Percentiles rank a stretch among this genome's conserved stretches.
Conservation (phyloP, 2,113 vertebrate species). For the Dicentrarchus labrax region DNA sequence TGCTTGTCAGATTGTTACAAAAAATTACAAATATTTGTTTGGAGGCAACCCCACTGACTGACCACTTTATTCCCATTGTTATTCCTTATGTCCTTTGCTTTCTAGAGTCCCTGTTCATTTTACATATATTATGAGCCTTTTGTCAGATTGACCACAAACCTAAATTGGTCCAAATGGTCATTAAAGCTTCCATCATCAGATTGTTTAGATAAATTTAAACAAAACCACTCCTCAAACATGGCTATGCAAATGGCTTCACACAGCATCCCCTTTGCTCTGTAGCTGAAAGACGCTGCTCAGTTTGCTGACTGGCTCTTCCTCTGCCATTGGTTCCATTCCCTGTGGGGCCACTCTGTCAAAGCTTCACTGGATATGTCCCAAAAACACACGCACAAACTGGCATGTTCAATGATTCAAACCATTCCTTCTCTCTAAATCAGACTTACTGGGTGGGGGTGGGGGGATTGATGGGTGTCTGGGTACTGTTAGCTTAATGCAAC, state of each 20-base stretch:
- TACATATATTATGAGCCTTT: too few species aligned
- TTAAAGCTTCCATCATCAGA: too few species aligned
- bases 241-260: not conserved
- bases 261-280: not conserved
- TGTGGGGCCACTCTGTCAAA: slow-evolving; percentile 11
- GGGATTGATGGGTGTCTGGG: slow-evolving; percentile 40
- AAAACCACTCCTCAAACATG: not conserved
- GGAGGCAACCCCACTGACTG: too few species aligned
- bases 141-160: too few species aligned
- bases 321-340: not conserved
- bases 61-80: too few species aligned
- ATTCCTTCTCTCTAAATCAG: not conserved
- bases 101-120: too few species aligned
- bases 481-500: slow-evolving; percentile 50
- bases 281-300: not conserved
- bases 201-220: not conserved
- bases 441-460: not conserved
- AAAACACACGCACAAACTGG: not conserved
- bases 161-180: too few species aligned
- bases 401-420: not conserved
- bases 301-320: slow-evolving; percentile 24
- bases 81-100: too few species aligned
- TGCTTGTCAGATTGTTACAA: too few species aligned
- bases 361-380: not conserved
- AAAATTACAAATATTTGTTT: too few species aligned